Evolutionary conservation across 2,113 vertebrate genomes (phyloP).

Genomic region (Phyllostomus hastatus): DNA sequence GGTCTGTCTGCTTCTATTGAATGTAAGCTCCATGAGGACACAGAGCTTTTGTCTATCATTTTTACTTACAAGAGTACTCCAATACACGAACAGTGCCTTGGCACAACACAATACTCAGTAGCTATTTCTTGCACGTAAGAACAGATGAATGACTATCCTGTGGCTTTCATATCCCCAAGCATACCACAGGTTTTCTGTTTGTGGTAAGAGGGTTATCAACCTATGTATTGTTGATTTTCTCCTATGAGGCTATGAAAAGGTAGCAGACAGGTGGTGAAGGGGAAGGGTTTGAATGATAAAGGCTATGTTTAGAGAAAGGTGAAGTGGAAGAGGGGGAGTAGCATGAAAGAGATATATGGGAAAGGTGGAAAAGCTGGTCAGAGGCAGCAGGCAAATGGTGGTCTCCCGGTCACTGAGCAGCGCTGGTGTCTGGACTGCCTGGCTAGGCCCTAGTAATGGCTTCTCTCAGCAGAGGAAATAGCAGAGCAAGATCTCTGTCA

Average conservation of each 20-base stretch:
- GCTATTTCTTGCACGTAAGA: background rate
- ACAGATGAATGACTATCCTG: background rate
- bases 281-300: background rate
- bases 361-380: background rate
- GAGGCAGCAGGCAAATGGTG: background rate
- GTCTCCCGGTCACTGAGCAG: background rate
- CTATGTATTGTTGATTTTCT: background rate
- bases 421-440: background rate
- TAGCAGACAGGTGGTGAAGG: background rate
- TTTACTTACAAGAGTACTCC: background rate
- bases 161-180: background rate
- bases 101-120: background rate
- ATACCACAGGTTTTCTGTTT: background rate
- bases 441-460: background rate
- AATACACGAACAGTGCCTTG: background rate
- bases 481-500: background rate
- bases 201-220: background rate
- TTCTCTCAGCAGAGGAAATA: background rate
- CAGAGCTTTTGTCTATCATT: background rate
- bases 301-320: background rate
- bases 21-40: background rate
- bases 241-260: background rate
- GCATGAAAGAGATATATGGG: background rate
- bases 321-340: background rate
- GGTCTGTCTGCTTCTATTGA: background rate